These are phyloP conservation scores for Agonum fuliginosum DNA, from an alignment of 2,888 invertebrate genomes.

Conservation along the genomic window DNA sequence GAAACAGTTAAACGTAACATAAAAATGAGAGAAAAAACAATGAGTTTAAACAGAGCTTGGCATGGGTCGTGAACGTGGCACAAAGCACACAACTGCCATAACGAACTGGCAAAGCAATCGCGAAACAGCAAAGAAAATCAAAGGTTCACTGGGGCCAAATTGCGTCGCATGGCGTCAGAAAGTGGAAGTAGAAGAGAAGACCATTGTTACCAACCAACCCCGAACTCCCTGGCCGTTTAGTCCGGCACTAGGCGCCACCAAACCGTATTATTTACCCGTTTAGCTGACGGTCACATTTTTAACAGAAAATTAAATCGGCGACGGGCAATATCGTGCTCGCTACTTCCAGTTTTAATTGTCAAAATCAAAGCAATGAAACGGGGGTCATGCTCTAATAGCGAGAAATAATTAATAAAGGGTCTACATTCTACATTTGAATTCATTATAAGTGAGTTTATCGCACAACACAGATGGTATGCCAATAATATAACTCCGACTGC, in stretches of 20 bases:
- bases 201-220: background rate
- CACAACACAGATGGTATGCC: slow-evolving; percentile 58
- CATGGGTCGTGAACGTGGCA: slow-evolving; percentile 5
- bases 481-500: slow-evolving; percentile 48
- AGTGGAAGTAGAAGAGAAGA: slow-evolving; percentile 1
- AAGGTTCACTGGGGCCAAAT: slow-evolving; percentile 21
- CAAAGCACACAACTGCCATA: slow-evolving; percentile 39
- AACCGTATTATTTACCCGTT: slow-evolving; percentile 70
- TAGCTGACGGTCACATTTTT: slow-evolving; percentile 69
- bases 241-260: slow-evolving; percentile 21
- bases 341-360: slow-evolving; percentile 54
- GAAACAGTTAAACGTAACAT: slow-evolving; percentile 16
- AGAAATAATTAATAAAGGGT: slow-evolving; percentile 59
- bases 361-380: slow-evolving; percentile 55
- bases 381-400: slow-evolving; percentile 56
- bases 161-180: background rate
- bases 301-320: slow-evolving; percentile 57
- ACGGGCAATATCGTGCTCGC: slow-evolving; percentile 35
- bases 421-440: slow-evolving; percentile 56
- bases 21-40: slow-evolving; percentile 24
- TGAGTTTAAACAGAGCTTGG: slow-evolving; percentile 6
- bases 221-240: slow-evolving; percentile 3
- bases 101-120: slow-evolving; percentile 42
- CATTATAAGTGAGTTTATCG: slow-evolving; percentile 58
- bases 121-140: slow-evolving; percentile 40